Conservation (phyloP, 2,113 vertebrate genomes). For the Leucopsar rothschildi region DNA sequence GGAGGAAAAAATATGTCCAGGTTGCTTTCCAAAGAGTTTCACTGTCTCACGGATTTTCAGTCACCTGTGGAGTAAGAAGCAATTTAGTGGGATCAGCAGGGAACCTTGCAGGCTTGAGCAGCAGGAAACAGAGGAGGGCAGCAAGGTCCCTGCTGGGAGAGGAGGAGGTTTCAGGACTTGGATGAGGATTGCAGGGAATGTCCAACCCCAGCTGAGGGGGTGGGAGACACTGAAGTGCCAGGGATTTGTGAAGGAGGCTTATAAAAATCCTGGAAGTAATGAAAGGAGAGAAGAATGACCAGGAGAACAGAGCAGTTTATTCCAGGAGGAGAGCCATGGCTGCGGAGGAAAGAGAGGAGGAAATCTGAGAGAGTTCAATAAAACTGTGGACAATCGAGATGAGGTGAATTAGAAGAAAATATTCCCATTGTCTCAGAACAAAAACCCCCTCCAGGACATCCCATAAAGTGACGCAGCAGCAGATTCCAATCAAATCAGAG, state of each 20-base stretch:
- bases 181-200: neutral
- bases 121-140: constrained; percentile 36
- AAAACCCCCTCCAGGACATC: constrained; percentile 5
- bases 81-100: neutral
- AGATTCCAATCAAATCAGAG: constrained; percentile 24
- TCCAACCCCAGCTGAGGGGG: neutral
- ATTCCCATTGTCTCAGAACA: constrained; percentile 26
- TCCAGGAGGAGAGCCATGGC: neutral
- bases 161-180: neutral
- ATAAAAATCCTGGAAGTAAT: constrained; percentile 37
- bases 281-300: constrained; percentile 32
- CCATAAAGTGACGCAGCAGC: constrained; percentile 22
- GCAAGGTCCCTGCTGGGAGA: neutral
- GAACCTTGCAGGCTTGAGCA: neutral
- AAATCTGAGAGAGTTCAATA: constrained; percentile 48
- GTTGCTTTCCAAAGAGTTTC: neutral
- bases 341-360: neutral
- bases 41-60: neutral
- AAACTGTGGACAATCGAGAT: neutral
- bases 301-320: constrained; percentile 12
- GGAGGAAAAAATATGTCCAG: rapidly evolving
- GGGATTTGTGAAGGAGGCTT: neutral
- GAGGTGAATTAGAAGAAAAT: constrained; percentile 28
- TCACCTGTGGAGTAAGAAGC: neutral
- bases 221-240: neutral